phyloP scores from a whole-genome alignment of 53 echinoderm and acorn worm genomes.

The Stichopus horrens region DNA sequence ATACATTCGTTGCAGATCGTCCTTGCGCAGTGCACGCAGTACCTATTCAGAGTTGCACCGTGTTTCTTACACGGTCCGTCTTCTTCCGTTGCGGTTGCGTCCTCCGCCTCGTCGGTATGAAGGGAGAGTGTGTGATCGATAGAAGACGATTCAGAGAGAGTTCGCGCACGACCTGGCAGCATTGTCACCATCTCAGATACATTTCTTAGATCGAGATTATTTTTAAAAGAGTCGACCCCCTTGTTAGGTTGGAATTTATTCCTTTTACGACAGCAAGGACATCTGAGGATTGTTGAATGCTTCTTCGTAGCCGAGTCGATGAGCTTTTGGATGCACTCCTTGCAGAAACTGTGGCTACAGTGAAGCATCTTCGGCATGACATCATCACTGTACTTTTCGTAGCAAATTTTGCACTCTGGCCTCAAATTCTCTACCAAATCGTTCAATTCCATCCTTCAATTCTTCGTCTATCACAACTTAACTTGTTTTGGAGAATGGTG shows the following conservation, averaged over 20 bases:
- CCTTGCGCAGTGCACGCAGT: not conserved
- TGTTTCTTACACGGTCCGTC: conserved; percentile 13
- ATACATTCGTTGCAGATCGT: conserved; percentile 24
- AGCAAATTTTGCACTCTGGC: conserved; percentile 32
- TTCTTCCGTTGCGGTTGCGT: not conserved
- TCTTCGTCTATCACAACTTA: not conserved
- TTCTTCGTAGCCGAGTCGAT: not conserved
- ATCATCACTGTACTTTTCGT: conserved; percentile 26
- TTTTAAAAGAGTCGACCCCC: conserved; percentile 35
- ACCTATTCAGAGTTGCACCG: not conserved
- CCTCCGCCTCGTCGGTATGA: not conserved
- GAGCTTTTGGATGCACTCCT: conserved; percentile 16
- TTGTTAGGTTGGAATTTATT: conserved; percentile 18
- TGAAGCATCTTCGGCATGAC: conserved; percentile 40
- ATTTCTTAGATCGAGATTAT: conserved; percentile 29
- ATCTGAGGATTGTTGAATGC: not conserved
- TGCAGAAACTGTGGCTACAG: conserved; percentile 43
- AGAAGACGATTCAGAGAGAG: not conserved
- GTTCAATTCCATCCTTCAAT: conserved; percentile 5
- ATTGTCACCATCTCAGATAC: conserved; percentile 9
- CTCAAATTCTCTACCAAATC: conserved; percentile 24
- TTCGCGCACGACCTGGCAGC: not conserved
- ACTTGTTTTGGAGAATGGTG: no score
- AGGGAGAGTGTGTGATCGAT: not conserved
- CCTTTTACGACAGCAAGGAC: conserved; percentile 24